A percentile compares a stretch with the other conserved stretches of the same genome.
phyloP scores from a whole-genome alignment of 64 coral and sea anemone species.

The Actinia tenebrosa region DNA sequence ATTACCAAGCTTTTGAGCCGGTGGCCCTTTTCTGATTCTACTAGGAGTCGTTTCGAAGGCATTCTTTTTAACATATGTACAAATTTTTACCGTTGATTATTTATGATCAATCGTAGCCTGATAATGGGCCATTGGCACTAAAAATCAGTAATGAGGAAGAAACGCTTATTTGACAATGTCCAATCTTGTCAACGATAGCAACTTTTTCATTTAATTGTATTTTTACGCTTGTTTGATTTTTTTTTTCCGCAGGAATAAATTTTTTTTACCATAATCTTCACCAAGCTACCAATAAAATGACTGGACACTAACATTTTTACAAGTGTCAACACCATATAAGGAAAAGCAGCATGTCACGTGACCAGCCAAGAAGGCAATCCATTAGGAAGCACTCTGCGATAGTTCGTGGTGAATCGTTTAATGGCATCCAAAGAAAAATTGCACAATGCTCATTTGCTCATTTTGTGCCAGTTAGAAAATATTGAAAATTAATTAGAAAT shows the following conservation, averaged over 20 bases:
- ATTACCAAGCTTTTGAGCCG: too few relatives aligned
- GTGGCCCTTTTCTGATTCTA: too few relatives aligned
- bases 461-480: too few relatives aligned
- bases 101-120: too few relatives aligned
- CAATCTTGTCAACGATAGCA: background rate
- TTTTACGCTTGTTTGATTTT: background rate
- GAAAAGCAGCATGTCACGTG: background rate
- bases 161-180: too few relatives aligned
- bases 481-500: too few relatives aligned
- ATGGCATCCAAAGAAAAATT: background rate
- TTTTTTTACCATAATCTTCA: constrained; percentile 8
- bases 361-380: background rate
- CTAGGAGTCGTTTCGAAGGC: too few relatives aligned
- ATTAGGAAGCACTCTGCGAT: background rate
- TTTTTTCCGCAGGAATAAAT: background rate
- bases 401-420: background rate
- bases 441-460: background rate
- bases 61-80: too few relatives aligned
- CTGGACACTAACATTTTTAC: constrained; percentile 25
- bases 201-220: background rate
- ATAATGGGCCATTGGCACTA: too few relatives aligned
- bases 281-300: background rate
- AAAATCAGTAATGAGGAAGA: too few relatives aligned
- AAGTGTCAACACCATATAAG: constrained; percentile 20
- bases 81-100: too few relatives aligned